Base-by-base conservation (phyloP, 2,888 invertebrate species). In the Spodoptera exigua region DNA sequence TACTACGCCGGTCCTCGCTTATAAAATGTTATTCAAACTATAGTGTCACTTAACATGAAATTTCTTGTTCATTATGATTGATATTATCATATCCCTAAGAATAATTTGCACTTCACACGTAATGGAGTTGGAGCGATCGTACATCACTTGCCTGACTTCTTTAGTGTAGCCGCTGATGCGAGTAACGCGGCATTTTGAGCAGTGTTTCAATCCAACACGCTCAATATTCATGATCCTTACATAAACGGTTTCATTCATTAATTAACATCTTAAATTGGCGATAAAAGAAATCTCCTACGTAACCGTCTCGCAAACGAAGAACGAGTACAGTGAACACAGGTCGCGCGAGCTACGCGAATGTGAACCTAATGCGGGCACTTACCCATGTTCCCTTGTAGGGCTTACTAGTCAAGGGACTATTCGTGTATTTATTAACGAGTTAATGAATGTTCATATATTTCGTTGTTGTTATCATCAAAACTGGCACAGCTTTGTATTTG, bases 191-290 rank as follows among this genome's bases (percentile, higher is more conserved):
- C 45, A 12, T 39, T 40, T 40, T 35, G 27, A 27, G 27, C 27
- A 27, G 12, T 16, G 34, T 35, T 18, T 12, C 1, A 39, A 64
- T 21, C 35, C 21, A 11, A 16, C 7, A 35, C 2, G 7, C 16
- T 47, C 16, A 48, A 32, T 52, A 48, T 52, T 41, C 40, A 54
- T 54, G 35, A 66, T 11, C 12, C 14, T 12, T 35, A 12, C 2
- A 12, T 40, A 11, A 17, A 13, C 27, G n/a, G 7, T 2, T 17
- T 58, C 40, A 48, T 63, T 13, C 57, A 44, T 17, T 5, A 41
- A 62, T 66, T 41, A 53, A 12, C 17, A 58, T 32, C 12, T n/a
- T 32, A 39, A 47, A 10, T 36, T 14, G 45, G 45, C 37, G 34
- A 39, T 55, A 43, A 53, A 17, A 5, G 21, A 17, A 37, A 46